Base-by-base conservation (phyloP, 2,888 invertebrate species). In the Xanthorhoe spadicearia region DNA sequence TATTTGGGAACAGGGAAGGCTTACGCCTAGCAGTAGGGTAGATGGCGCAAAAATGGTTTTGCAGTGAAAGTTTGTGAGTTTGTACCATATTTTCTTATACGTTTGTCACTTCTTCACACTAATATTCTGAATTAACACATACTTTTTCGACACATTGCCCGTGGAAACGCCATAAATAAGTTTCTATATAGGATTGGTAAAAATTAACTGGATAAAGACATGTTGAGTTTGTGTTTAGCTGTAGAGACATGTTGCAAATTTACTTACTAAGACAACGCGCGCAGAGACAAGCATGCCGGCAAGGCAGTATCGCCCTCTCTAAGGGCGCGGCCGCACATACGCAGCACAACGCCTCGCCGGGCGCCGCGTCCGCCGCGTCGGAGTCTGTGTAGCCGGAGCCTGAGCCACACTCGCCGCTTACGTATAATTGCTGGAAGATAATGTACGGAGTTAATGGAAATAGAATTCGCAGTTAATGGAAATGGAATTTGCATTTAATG, bases 221-320 rank as follows among this genome's bases (percentile, higher is more conserved):
- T n/a, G n/a, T n/a, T n/a, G n/a, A n/a, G n/a, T n/a, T n/a, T n/a
- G n/a, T n/a, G n/a, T n/a, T n/a, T n/a, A n/a, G n/a, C n/a, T n/a
- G n/a, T n/a, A n/a, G n/a, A n/a, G n/a, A n/a, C 4, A 23, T 23
- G 23, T 1, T 23, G 32, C 32, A 7, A 3, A 1, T 43, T 13
- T 32, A 92, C 93, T 91, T 69, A 93, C 94, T 95, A 81, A 97
- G 96, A 83, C 97, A 98, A 53, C 95, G 94, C 23, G 96, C 95
- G 85, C 98, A 98, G 46, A 97, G 95, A 78, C 97, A 97, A 4
- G 97, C 97, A 88, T 98, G 97, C 17, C 97, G 93, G 92, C 97
- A 98, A 0, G 97, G 97, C 79, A 98, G 92, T 63, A 98, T 89
- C 46, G 97, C 97, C 72, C 97, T 94, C 0, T 96, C 96, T 60